Conservation (phyloP, 1,140 invertebrate species). For the Papilio dardanus region DNA sequence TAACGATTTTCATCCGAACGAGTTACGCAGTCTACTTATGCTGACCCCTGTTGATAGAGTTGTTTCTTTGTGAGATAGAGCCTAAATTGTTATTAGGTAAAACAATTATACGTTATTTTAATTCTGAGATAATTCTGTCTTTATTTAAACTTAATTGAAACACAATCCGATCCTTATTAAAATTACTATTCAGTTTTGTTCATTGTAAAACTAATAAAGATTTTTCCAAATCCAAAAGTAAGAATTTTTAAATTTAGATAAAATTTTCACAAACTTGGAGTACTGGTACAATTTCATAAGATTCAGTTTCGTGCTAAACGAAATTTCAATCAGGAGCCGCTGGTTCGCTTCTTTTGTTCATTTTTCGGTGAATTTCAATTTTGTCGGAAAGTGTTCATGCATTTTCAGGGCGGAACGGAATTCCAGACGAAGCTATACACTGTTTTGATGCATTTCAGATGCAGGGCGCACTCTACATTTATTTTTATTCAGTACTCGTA, state of each 20-base stretch:
- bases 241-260: background rate
- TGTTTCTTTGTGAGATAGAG: no score
- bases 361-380: constrained; percentile 36
- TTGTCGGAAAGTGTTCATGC: constrained; percentile 28
- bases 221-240: background rate
- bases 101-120: no score
- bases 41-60: no score
- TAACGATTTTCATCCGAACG: background rate
- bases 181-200: no score
- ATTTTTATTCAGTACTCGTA: constrained; percentile 23
- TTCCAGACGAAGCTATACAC: constrained; percentile 2
- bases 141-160: no score
- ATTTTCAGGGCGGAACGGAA: constrained; percentile 24
- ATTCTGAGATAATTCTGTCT: no score
- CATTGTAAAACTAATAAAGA: background rate
- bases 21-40: no score
- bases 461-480: constrained; percentile 19
- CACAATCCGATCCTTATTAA: no score
- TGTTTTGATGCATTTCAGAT: constrained; percentile 35
- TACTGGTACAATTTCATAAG: constrained; percentile 20
- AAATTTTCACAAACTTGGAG: constrained; percentile 2
- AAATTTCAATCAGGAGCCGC: constrained; percentile 32
- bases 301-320: constrained; percentile 26
- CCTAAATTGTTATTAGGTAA: no score
- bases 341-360: constrained; percentile 28